Evolutionary conservation across 1,140 invertebrate genomes (phyloP).

Genomic region (Atta colombica): DNA sequence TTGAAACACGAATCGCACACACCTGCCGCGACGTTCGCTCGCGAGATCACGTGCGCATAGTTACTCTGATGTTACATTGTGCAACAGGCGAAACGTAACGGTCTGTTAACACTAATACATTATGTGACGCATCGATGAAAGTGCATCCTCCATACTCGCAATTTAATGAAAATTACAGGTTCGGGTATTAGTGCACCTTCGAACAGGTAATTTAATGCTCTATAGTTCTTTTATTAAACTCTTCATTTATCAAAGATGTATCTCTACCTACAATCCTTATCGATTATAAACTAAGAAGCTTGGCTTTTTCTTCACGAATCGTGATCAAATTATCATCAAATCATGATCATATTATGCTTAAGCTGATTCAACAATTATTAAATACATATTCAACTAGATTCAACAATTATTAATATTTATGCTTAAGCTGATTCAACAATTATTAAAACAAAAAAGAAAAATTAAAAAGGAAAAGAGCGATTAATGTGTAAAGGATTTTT

Average conservation of each 20-base stretch:
- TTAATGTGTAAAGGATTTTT: too few species aligned
- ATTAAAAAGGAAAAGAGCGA: too few species aligned
- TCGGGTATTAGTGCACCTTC: constrained; percentile 4
- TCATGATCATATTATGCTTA: background rate
- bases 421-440: background rate
- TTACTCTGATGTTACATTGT: constrained; percentile 39
- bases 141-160: constrained; percentile 23
- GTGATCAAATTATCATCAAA: too few species aligned
- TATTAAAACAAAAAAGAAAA: too few species aligned
- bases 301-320: background rate
- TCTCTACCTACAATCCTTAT: background rate
- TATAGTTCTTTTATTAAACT: background rate
- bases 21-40: constrained; percentile 31
- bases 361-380: background rate
- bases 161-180: constrained; percentile 49
- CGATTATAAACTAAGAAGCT: background rate
- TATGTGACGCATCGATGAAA: constrained; percentile 31
- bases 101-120: constrained; percentile 43
- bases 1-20: constrained; percentile 46
- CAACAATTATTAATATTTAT: background rate
- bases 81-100: constrained; percentile 61
- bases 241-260: background rate
- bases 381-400: too few species aligned
- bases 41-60: constrained; percentile 44
- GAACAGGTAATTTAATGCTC: constrained; percentile 14